Evolutionary conservation across 23 tunicate genomes (phyloP), one percentile per base, ranked within the genome.

Genomic region (Ascidia mentula): DNA sequence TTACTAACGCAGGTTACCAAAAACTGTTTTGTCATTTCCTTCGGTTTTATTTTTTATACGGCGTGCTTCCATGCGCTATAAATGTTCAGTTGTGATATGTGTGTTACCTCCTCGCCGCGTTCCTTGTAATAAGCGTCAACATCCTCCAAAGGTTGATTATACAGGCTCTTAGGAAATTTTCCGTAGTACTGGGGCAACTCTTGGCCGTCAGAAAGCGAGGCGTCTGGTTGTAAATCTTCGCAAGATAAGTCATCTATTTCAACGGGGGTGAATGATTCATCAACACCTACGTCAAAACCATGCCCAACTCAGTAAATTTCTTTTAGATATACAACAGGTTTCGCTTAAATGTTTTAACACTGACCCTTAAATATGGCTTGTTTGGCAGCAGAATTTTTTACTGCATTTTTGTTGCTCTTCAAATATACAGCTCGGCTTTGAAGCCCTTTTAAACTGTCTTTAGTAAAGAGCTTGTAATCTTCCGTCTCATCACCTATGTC

Each of bases 161-260:
- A 45, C 4, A 85, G 38, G 18, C 82, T 72, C 13, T 83, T 77
- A 0, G 94, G 95, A 60, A 89, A 95, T 35, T 72, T 42, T 31
- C 95, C 99, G 72, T 78, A 95, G 42, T 85, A 85, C 32, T 78
- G 90, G 20, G 91, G 90, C 0, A 95, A 85, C 72, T 85, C 94
- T 82, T 89, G 89, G 33, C 99, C 91, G 76, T 95, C 99, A 12
- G 60, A 87, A n/a, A 95, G 78, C 28, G 95, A 60, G 15, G 87
- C 87, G 78, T 95, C 99, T 17, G 95, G 99, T 26, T 83, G 60
- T 18, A 61, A 65, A 33, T 76, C 89, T 1, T 69, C 72, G 18
- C 81, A 83, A 7, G 72, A 79, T 12, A 45, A 74, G 6, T 81
- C 81, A 42, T 85, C 82, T 12, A 77, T 9, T 18, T 20, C 75